Conservation (phyloP, 2,888 invertebrate species). For the Eudasyphora cyanicolor region DNA sequence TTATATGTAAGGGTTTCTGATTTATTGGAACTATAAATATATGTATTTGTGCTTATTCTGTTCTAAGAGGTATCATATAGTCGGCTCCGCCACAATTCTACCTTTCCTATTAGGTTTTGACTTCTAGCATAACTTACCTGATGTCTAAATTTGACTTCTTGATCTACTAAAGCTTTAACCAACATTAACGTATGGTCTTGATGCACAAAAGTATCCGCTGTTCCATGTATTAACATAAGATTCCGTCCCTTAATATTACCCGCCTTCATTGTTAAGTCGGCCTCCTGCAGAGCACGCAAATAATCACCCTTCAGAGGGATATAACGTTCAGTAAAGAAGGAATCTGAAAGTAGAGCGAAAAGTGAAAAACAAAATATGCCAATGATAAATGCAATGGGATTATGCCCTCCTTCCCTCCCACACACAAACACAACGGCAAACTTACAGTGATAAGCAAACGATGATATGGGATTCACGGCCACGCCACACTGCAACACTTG, state of each 20-base stretch:
- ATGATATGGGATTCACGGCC: conserved; percentile 92
- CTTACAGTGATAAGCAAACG: conserved; percentile 89
- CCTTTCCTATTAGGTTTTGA: not conserved
- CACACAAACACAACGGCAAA: conserved; percentile 56
- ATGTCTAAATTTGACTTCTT: conserved; percentile 90
- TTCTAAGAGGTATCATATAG: not conserved
- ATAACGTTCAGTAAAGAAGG: conserved; percentile 94
- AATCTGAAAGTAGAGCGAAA: conserved; percentile 81
- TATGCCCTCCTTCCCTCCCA: too few relatives aligned
- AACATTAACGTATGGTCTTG: conserved; percentile 93
- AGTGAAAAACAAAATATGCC: not conserved
- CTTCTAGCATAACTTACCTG: conserved; percentile 82
- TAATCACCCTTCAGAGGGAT: conserved; percentile 89
- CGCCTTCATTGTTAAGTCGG: conserved; percentile 89
- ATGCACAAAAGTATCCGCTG: conserved; percentile 91
- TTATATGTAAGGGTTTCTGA: too few relatives aligned
- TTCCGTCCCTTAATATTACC: conserved; percentile 86
- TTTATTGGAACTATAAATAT: too few relatives aligned
- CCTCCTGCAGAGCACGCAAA: conserved; percentile 86
- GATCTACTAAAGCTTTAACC: conserved; percentile 89
- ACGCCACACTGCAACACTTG: conserved; percentile 92
- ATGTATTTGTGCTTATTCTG: not conserved
- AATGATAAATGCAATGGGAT: too few relatives aligned
- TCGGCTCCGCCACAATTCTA: not conserved
- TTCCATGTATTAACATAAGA: conserved; percentile 89